These are phyloP conservation scores for Sapayoa aenigma DNA, from an alignment of 2,113 vertebrate genomes.

Conservation along the genomic window DNA sequence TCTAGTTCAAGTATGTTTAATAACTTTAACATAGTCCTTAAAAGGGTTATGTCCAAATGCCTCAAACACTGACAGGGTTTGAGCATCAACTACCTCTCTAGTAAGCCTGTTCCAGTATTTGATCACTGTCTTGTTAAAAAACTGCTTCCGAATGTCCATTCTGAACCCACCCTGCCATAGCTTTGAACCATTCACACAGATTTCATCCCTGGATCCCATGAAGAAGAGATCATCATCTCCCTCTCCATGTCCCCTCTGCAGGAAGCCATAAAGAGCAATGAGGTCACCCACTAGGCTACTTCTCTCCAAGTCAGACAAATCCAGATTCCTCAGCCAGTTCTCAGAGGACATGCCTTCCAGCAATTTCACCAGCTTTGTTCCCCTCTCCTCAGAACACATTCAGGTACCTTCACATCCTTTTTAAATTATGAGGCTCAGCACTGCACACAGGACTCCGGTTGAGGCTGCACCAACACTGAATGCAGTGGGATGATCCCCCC, in stretches of 20 bases:
- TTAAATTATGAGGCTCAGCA: neutral
- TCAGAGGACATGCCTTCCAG: neutral
- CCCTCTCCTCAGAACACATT: neutral
- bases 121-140: neutral
- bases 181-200: neutral
- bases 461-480: fast-evolving
- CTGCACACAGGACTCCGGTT: neutral
- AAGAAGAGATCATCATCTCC: neutral
- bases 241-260: neutral
- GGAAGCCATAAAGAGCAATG: neutral
- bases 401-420: too few relatives aligned
- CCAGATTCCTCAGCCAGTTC: neutral
- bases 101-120: neutral
- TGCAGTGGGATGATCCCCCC: neutral
- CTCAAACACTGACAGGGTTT: neutral
- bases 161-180: neutral
- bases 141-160: fast-evolving
- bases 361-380: neutral
- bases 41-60: neutral
- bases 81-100: neutral
- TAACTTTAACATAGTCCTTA: too few relatives aligned
- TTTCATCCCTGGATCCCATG: neutral
- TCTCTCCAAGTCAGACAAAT: neutral
- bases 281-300: neutral
- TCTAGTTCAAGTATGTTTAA: neutral